A percentile compares a stretch with the other conserved stretches of the same genome.
These are phyloP conservation scores for Haliaeetus leucogaster DNA, from an alignment of 2,113 vertebrate species.

Conservation along the genomic window DNA sequence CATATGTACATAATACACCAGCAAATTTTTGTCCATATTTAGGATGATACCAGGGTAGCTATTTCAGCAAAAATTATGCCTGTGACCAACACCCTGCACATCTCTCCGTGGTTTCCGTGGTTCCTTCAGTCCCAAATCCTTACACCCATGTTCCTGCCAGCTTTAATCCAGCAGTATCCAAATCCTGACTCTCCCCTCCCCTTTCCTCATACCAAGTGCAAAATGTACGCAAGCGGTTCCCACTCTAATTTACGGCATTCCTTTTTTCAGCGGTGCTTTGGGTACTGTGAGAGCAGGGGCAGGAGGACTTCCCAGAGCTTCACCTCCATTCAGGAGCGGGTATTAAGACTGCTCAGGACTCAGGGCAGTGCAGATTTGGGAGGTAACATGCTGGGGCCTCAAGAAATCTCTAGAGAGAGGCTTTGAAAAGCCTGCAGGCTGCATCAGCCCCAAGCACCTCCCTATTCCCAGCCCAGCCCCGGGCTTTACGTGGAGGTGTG, in stretches of 20 bases:
- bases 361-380: neutral
- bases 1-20: neutral
- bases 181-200: neutral
- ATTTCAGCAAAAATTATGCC: neutral
- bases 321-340: neutral
- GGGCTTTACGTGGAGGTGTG: neutral
- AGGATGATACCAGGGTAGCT: neutral
- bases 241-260: neutral
- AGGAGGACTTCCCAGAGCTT: neutral
- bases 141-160: neutral
- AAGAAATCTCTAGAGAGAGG: neutral
- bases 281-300: neutral
- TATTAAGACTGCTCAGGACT: neutral
- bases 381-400: neutral
- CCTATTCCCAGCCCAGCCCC: neutral
- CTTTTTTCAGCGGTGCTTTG: accelerated
- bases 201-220: neutral
- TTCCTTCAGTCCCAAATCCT: neutral
- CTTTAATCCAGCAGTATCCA: neutral
- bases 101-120: neutral
- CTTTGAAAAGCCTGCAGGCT: neutral
- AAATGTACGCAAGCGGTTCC: neutral
- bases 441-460: neutral
- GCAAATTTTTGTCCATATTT: neutral
- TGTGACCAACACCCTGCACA: neutral